phyloP scores from a whole-genome alignment of 2,888 invertebrate species.

The Odontocerum albicorne region DNA sequence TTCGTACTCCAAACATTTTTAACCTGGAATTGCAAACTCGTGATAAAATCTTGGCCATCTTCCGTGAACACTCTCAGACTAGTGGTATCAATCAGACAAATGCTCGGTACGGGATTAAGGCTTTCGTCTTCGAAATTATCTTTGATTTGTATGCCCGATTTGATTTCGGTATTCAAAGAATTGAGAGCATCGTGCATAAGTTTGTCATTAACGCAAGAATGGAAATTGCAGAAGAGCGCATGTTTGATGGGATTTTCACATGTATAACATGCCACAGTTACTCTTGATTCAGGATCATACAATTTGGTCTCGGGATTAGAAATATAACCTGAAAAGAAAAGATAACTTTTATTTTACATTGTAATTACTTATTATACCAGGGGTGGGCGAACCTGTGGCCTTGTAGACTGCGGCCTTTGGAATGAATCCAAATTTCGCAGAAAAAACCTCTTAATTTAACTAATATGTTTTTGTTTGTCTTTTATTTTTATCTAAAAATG shows the following conservation, averaged over 20 bases:
- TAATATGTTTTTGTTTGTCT: no score
- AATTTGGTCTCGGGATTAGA: constrained; percentile 55
- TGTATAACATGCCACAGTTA: constrained; percentile 73
- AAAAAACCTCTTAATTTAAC: no score
- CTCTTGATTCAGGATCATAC: constrained; percentile 55
- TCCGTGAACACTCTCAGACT: constrained; percentile 76
- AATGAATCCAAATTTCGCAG: no score
- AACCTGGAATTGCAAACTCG: constrained; percentile 79
- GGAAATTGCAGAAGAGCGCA: constrained; percentile 71
- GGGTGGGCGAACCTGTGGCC: no score
- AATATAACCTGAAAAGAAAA: constrained; percentile 53
- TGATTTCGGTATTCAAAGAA: constrained; percentile 53
- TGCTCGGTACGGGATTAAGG: constrained; percentile 62
- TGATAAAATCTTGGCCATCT: constrained; percentile 81
- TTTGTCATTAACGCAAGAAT: constrained; percentile 55
- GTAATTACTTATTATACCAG: no score
- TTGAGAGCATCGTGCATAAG: constrained; percentile 57
- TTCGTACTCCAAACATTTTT: constrained; percentile 82
- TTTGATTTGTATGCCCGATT: constrained; percentile 54
- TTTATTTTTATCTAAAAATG: no score
- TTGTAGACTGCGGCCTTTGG: no score
- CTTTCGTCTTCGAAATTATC: constrained; percentile 54
- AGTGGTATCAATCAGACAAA: constrained; percentile 74
- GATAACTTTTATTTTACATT: no score
- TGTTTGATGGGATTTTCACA: constrained; percentile 81